Evolutionary conservation across 2,797 vertebrate genomes (phyloP), one percentile per base, ranked within the genome.

Genomic region (Trachops cirrhosus): DNA sequence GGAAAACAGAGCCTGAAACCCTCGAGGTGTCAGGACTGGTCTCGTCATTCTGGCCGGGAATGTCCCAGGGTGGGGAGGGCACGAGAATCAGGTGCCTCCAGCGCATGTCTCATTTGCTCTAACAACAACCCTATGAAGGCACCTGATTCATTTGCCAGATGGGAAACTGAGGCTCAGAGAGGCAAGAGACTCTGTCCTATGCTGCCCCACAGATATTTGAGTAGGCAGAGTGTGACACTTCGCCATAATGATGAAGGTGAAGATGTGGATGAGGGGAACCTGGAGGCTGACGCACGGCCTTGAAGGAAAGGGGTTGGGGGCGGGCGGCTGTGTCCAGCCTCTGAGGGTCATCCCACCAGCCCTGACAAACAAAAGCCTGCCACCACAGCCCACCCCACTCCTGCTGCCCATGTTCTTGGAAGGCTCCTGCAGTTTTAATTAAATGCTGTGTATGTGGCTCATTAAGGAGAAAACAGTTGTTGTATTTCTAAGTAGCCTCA

Each of bases 371-470:
- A 78, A 41, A 29, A 1, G 29, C 71, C 24, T 24, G 12, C 7
- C 16, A 37, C 54, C 71, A 11, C 9, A n/a, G 3, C 39, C 62
- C 52, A 24, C 71, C 37, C 1, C 7, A 0, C 37, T 21, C n/a
- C 52, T 57, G 22, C 12, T 0, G 59, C 54, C 62, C 29, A 18
- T 0, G 1, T 68, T 75, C 84, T 44, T 0, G 0, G 32, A n/a
- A 74, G 32, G 77, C 50, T 48, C 88, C 78, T 75, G 86, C 57
- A 48, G 86, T 92, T 96, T 96, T 97, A 96, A 96, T 97, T 96
- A 94, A 96, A 91, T 1, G 32, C 52, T n/a, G 75, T 4, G 2
- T 80, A 62, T 74, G 89, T 0, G 9, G 57, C 93, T 96, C 96
- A 87, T 93, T 80, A 85, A 91, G 44, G 52, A 86, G 78, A 75